A percentile compares a stretch with the other conserved stretches of the same genome.
Evolutionary conservation across 2,888 invertebrate species (phyloP).

Genomic region (Hypsopygia costalis): DNA sequence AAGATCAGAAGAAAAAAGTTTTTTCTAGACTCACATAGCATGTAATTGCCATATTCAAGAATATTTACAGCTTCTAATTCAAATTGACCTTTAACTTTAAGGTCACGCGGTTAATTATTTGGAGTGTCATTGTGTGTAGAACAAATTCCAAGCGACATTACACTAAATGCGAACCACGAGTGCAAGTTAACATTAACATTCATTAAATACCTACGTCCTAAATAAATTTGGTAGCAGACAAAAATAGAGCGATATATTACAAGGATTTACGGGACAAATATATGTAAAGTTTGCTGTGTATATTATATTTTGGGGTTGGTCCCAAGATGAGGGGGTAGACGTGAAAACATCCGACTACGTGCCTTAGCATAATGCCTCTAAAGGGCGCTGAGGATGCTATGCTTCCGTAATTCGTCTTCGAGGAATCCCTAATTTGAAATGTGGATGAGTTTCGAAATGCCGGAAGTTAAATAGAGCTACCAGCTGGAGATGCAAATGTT

Average conservation of each 20-base stretch:
- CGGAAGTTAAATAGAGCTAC: constrained; percentile 35
- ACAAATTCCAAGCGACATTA: constrained; percentile 47
- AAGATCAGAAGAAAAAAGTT: not conserved
- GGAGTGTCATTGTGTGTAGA: constrained; percentile 16
- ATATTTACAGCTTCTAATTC: not conserved
- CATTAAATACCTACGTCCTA: constrained; percentile 70
- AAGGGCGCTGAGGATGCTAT: constrained; percentile 68
- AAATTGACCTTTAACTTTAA: not conserved
- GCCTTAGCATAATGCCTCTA: constrained; percentile 75
- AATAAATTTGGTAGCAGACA: constrained; percentile 73
- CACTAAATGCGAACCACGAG: constrained; percentile 54
- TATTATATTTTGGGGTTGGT: constrained; percentile 78
- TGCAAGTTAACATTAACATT: constrained; percentile 70
- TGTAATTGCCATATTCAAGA: not conserved
- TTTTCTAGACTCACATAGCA: not conserved
- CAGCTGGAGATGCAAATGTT: constrained; percentile 9
- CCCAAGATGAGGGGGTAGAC: constrained; percentile 68
- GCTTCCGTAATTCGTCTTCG: constrained; percentile 76
- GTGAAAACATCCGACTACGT: constrained; percentile 77
- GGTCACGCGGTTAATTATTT: not conserved
- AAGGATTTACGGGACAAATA: constrained; percentile 80
- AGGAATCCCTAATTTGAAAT: constrained; percentile 80
- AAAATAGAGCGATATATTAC: constrained; percentile 79
- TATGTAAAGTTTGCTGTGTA: constrained; percentile 80
- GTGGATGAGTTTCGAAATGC: constrained; percentile 67